Base-by-base conservation (phyloP, 2,113 vertebrate species). In the Tragelaphus scriptus region DNA sequence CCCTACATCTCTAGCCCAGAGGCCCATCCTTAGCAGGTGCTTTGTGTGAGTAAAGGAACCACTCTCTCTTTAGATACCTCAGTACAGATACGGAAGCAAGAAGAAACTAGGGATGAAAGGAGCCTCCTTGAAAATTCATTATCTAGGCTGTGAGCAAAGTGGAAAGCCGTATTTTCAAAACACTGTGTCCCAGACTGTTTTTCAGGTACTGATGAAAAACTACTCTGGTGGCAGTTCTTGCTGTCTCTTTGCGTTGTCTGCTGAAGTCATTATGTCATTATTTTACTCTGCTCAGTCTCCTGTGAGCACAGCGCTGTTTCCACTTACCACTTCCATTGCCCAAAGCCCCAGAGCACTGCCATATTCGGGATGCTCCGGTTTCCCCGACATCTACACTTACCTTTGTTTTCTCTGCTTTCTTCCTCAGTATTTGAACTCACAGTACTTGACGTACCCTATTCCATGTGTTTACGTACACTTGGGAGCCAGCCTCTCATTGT, bases 361-460 rank as follows among this genome's bases (percentile, higher is more conserved):
- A 0, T 65, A 3, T 36, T 68, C 25, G 13, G 21, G 82, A 53
- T 47, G 6, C 40, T 30, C 56, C 0, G 0, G 19, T 75, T 87
- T 65, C 75, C 32, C n/a, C 84, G 61, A 21, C 25, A 5, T 89
- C 53, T n/a, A 12, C 86, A 19, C 21, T n/a, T 5, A 16, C 30
- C 56, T 93, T 44, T 28, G 16, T 26, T 44, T 82, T 53, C 61
- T 92, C 56, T 55, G 11, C 16, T 61, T 81, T 94, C 58, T 68
- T 30, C 53, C 40, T 96, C 2, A 0, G 0, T 65, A 47, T 55
- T 47, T 77, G 51, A 65, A 65, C 32, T 85, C n/a, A 49, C 6
- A 17, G 5, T 49, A 12, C 84, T 25, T 93, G 28, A 82, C 7
- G 28, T 17, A 63, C n/a, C 17, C 2, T n/a, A 7, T 17, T 92